A percentile compares a stretch with the other conserved stretches of the same genome.
Conservation (phyloP, 2,888 invertebrate genomes). For the Copidosoma aretas region DNA sequence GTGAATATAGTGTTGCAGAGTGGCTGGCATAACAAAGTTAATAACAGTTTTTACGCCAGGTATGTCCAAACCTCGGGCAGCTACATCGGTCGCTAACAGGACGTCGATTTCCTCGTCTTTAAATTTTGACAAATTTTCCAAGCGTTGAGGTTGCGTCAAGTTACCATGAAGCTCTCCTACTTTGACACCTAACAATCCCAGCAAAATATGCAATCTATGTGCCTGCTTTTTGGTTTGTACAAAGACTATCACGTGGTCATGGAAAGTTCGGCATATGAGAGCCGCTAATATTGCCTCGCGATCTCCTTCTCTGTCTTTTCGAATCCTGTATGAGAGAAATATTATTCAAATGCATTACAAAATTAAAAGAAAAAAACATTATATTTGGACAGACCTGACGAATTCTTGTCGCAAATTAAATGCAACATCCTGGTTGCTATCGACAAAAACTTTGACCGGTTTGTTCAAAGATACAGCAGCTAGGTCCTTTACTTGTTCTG, state of each 20-base stretch:
- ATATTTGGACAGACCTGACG: slow-evolving; percentile 67
- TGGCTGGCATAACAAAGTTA: slow-evolving; percentile 94
- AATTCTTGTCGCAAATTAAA: slow-evolving; percentile 96
- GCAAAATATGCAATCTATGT: slow-evolving; percentile 88
- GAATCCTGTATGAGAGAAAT: slow-evolving; percentile 68
- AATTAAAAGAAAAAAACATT: background rate
- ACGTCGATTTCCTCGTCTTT: slow-evolving; percentile 84
- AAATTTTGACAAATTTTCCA: slow-evolving; percentile 88
- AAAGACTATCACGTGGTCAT: slow-evolving; percentile 91
- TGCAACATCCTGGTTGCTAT: slow-evolving; percentile 95
- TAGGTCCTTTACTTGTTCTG: slow-evolving; percentile 94
- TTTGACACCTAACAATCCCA: slow-evolving; percentile 88
- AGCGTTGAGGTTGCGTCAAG: slow-evolving; percentile 91
- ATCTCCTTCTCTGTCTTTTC: slow-evolving; percentile 87
- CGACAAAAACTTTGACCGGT: slow-evolving; percentile 94
- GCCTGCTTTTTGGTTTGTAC: slow-evolving; percentile 97
- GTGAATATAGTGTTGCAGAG: slow-evolving; percentile 96
- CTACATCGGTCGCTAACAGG: slow-evolving; percentile 94
- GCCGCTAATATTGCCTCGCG: slow-evolving; percentile 88
- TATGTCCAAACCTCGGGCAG: slow-evolving; percentile 94
- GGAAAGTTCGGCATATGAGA: slow-evolving; percentile 85
- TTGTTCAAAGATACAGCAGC: slow-evolving; percentile 91
- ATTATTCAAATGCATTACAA: background rate
- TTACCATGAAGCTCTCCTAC: slow-evolving; percentile 95
- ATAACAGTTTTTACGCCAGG: slow-evolving; percentile 96